Evolutionary conservation across 1,140 invertebrate genomes (phyloP), one percentile per base, ranked within the genome.

Genomic region (Dinoponera quadriceps): DNA sequence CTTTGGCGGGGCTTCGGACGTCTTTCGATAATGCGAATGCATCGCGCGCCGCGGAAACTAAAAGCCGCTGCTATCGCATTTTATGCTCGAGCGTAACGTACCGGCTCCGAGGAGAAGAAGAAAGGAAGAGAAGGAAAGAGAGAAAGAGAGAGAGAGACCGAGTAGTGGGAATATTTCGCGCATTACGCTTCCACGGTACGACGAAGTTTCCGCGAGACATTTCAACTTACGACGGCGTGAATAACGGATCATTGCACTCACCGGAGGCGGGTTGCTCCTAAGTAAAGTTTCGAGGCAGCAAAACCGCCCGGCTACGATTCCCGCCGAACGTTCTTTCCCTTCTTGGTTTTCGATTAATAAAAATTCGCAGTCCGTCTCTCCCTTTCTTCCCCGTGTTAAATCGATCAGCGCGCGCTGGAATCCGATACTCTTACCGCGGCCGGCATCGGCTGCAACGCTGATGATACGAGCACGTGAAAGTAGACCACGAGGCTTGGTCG

Each of bases 391-490:
- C 2, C 13, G 3, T 4, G 33, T 27, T 48, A 29, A 69, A 51
- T 51, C 54, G 27, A 68, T 80, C 54, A n/a, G n/a, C n/a, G n/a
- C 22, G 22, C 54, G 44, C 27, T 48, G 62, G 48, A 68, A 77
- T 72, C 51, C 13, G 74, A 86, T 65, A 57, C 74, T 77, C 51
- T 20, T 55, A 48, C 29, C 14, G 60, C 65, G 81, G 85, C 78
- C 62, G 86, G 81, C 80, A 78, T 77, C 65, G 18, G 22, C n/a
- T n/a, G n/a, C 25, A 62, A 62, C 48, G n/a, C 33, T 71, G 84
- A 85, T 86, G 84, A 82, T 82, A 85, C 72, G 59, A 86, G 55
- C 65, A 72, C 73, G 85, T 86, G 81, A 87, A 86, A 86, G 85
- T 83, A 74, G 81, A 78, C 54, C 81, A 83, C 81, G 73, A 87